phyloP scores from a whole-genome alignment of 1,140 invertebrate genomes.

The Zelostemma sp. region DNA sequence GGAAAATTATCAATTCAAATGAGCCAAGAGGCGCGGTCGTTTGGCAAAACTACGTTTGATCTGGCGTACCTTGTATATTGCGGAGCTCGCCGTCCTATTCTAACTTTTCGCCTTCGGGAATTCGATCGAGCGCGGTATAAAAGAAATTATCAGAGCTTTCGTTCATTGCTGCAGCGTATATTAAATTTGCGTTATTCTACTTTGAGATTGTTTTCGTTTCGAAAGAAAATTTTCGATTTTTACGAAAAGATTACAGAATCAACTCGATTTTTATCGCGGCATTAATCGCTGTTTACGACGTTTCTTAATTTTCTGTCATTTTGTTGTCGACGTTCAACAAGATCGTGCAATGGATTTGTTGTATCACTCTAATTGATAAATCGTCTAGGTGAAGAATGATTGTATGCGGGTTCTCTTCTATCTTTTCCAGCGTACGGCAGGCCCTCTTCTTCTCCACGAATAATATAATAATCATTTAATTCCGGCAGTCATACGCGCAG shows the following conservation, averaged over 20 bases:
- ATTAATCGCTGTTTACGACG: no score
- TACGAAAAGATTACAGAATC: no score
- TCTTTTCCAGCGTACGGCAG: slow-evolving; percentile 18
- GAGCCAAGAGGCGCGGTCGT: slow-evolving; percentile 58
- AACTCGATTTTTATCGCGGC: no score
- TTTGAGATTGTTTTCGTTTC: slow-evolving; percentile 24
- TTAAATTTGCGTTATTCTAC: background rate
- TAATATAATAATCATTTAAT: slow-evolving; percentile 70
- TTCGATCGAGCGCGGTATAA: slow-evolving; percentile 8
- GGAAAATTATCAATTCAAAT: slow-evolving; percentile 69
- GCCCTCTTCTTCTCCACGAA: slow-evolving; percentile 39
- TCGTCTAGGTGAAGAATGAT: slow-evolving; percentile 40
- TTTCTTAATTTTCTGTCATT: no score
- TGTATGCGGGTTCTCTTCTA: slow-evolving; percentile 53
- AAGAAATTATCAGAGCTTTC: slow-evolving; percentile 19
- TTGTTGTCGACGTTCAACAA: no score
- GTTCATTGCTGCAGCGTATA: background rate
- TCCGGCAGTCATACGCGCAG: slow-evolving; percentile 64
- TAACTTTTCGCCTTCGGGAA: slow-evolving; percentile 36
- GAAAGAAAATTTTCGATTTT: no score
- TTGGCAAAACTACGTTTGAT: slow-evolving; percentile 67
- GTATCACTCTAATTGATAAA: slow-evolving; percentile 36
- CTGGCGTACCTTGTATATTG: slow-evolving; percentile 49
- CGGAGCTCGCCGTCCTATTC: slow-evolving; percentile 45
- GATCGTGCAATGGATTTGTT: slow-evolving; percentile 62